Evolutionary conservation across 2,888 invertebrate species (phyloP), one percentile per base, ranked within the genome.

Genomic region (Ecliptopera silaceata): DNA sequence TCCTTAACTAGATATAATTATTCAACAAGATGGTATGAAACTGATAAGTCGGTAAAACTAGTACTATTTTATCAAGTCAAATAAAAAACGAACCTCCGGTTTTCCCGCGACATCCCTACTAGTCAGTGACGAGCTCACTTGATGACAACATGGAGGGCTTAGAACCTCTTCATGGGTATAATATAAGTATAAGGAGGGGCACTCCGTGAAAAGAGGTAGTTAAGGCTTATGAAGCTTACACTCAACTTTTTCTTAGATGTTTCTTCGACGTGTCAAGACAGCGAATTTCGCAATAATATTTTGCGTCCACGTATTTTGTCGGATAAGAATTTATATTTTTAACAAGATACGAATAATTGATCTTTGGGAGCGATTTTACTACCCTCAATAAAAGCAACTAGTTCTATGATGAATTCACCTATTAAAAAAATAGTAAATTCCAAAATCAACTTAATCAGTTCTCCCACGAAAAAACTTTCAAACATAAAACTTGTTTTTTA

Each of bases 81-180:
- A 26, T 4, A 3, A 12, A 13, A 34, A 31, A n/a, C 12, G 4
- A 12, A 5, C 1, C 0, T 1, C 8, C 4, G 15, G n/a, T 17
- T 46, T 47, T 10, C 17, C 1, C 0, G 3, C 5, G 41, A 13
- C 54, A 54, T 22, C 50, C 26, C 59, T 59, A 59, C 12, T 18
- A 49, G 53, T 47, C 29, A 42, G 55, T 63, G 65, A 64, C 51
- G 58, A 63, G 64, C 60, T 65, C 61, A 65, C 67, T 65, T 65
- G 64, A 66, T 52, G 68, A 63, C 63, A 67, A 65, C 65, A 70
- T 66, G 66, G 65, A 65, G 66, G 46, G 53, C 55, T 59, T 60
- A 64, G 59, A 64, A 60, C 49, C 66, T 61, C 61, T 53, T 53
- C 56, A 56, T 52, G 45, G 54, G 45, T 61, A 62, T 65, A 53